phyloP scores from a whole-genome alignment of 2,888 invertebrate genomes.

The Conus canariensis region DNA sequence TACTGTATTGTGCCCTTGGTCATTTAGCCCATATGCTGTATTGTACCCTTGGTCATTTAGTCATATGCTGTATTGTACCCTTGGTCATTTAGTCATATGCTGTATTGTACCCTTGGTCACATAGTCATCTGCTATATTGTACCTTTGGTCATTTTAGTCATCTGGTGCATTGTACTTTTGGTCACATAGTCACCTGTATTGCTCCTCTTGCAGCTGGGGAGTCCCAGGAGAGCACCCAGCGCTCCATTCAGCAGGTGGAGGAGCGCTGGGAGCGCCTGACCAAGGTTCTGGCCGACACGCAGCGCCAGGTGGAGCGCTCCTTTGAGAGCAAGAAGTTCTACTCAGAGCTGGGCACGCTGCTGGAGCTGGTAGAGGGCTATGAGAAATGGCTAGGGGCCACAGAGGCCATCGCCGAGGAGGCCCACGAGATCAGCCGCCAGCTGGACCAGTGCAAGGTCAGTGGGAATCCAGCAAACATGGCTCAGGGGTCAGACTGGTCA shows the following conservation, averaged over 20 bases:
- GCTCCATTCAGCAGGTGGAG: conserved; percentile 80
- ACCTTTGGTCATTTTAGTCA: too few relatives aligned
- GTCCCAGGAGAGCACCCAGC: conserved; percentile 80
- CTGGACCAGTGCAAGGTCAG: conserved; percentile 79
- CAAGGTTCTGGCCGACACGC: conserved; percentile 81
- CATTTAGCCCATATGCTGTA: too few relatives aligned
- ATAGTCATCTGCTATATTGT: too few relatives aligned
- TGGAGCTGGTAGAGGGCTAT: conserved; percentile 81
- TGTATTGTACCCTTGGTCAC: too few relatives aligned
- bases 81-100: too few relatives aligned
- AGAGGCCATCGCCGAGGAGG: conserved; percentile 71
- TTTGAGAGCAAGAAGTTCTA: conserved; percentile 82
- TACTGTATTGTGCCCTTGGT: too few relatives aligned
- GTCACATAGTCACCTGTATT: too few relatives aligned
- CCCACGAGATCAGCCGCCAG: conserved; percentile 74
- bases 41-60: too few relatives aligned
- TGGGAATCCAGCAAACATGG: too few relatives aligned
- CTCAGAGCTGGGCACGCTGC: conserved; percentile 81
- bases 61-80: too few relatives aligned
- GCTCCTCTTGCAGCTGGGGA: conserved; percentile 77
- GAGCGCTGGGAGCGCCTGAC: conserved; percentile 83
- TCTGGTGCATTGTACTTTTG: too few relatives aligned
- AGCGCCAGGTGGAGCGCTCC: conserved; percentile 81
- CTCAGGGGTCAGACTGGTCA: too few relatives aligned
- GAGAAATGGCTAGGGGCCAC: conserved; percentile 81